Conservation (phyloP, 2,888 invertebrate species). For the Agrotis segetum region DNA sequence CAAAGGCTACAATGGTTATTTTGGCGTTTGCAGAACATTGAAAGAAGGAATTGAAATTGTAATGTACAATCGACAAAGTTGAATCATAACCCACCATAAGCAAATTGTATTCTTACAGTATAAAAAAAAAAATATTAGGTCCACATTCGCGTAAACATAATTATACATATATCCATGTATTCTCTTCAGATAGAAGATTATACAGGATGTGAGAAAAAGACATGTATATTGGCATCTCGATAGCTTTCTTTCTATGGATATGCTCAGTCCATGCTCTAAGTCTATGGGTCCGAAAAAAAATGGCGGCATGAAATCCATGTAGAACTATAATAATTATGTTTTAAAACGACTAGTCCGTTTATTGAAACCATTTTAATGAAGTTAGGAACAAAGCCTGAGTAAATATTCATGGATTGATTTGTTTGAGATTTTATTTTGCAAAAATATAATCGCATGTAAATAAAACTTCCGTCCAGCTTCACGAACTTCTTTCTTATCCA, state of each 20-base stretch:
- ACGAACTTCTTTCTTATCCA: slow-evolving; percentile 22
- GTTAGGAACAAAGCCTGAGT: slow-evolving; percentile 4
- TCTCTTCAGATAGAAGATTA: too few species aligned
- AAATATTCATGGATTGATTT: slow-evolving; percentile 10
- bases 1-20: not conserved
- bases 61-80: too few species aligned
- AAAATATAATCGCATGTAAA: slow-evolving; percentile 38
- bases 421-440: slow-evolving; percentile 13
- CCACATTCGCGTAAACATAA: too few species aligned
- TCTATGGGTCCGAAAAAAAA: too few species aligned
- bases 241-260: too few species aligned
- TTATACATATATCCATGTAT: too few species aligned
- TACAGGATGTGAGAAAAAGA: too few species aligned
- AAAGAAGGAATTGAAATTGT: not conserved
- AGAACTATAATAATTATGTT: not conserved
- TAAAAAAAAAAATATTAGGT: too few species aligned
- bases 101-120: too few species aligned
- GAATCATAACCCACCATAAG: too few species aligned
- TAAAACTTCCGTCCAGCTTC: slow-evolving; percentile 47
- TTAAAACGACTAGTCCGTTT: slow-evolving; percentile 18
- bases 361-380: slow-evolving; percentile 6
- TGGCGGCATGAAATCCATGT: not conserved
- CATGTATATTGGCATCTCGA: too few species aligned
- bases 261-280: too few species aligned
- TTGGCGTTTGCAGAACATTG: not conserved